Percentiles rank a stretch among this genome's conserved stretches.
Evolutionary conservation across 2,888 invertebrate genomes (phyloP).

Genomic region (Oscheius sp.): DNA sequence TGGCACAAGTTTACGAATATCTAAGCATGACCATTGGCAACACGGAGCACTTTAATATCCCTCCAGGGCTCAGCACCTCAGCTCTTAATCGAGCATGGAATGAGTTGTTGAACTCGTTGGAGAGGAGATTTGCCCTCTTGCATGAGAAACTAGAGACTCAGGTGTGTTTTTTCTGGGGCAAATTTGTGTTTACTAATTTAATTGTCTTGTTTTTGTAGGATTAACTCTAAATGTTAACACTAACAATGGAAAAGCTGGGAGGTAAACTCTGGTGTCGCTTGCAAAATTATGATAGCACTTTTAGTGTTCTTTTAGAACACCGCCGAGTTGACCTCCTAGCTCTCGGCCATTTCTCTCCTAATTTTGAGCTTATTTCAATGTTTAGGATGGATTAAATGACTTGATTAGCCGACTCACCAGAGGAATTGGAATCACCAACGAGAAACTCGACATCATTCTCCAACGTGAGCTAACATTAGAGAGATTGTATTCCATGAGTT

Average conservation of each 20-base stretch:
- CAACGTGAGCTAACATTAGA: slow-evolving; percentile 29
- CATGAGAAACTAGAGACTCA: slow-evolving; percentile 46
- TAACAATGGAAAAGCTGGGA: too few relatives aligned
- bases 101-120: slow-evolving; percentile 57
- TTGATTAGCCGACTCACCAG: slow-evolving; percentile 62
- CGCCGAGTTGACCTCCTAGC: background rate
- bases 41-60: slow-evolving; percentile 58
- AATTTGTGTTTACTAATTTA: slow-evolving; percentile 5
- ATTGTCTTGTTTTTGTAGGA: slow-evolving; percentile 1
- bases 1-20: slow-evolving; percentile 81
- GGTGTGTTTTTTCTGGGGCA: slow-evolving; percentile 37
- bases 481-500: background rate
- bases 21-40: slow-evolving; percentile 68
- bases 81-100: slow-evolving; percentile 72
- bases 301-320: too few relatives aligned
- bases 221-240: background rate
- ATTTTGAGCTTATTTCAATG: slow-evolving; percentile 19
- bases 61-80: slow-evolving; percentile 70
- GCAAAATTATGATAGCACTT: too few relatives aligned
- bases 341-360: background rate
- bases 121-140: slow-evolving; percentile 54
- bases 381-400: slow-evolving; percentile 60
- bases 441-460: slow-evolving; percentile 69
- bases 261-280: too few relatives aligned
- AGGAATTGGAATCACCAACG: slow-evolving; percentile 69